Conservation (phyloP, 1,140 invertebrate genomes). For the Brachionus rotundiformis region DNA sequence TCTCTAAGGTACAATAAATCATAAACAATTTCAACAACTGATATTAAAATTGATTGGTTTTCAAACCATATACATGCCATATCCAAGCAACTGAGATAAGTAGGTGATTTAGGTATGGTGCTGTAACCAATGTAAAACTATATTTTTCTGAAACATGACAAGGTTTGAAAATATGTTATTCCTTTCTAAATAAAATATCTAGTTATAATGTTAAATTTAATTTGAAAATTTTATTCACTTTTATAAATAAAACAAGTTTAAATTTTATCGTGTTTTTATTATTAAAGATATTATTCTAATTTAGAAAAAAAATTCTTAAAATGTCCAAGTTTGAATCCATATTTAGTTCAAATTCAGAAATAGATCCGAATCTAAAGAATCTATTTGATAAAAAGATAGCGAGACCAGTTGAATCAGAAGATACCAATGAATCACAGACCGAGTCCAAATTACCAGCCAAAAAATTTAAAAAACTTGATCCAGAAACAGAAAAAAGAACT, state of each 20-base stretch:
- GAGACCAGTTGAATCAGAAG: background rate
- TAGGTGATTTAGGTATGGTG: too few species aligned
- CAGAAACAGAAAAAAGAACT: constrained; percentile 49
- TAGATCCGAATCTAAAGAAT: constrained; percentile 12
- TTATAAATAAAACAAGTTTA: background rate
- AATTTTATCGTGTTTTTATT: background rate
- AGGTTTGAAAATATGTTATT: too few species aligned
- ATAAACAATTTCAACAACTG: too few species aligned
- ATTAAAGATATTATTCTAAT: background rate
- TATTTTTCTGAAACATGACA: too few species aligned
- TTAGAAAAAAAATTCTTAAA: background rate
- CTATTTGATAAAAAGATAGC: constrained; percentile 30
- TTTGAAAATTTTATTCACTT: background rate
- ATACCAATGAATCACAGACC: background rate
- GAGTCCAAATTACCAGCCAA: background rate
- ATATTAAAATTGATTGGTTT: too few species aligned
- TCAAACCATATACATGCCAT: too few species aligned
- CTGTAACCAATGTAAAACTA: too few species aligned
- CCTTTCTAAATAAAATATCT: too few species aligned
- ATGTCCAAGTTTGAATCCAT: constrained; percentile 50
- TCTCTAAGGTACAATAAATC: too few species aligned
- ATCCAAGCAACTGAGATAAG: too few species aligned
- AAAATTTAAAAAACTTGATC: constrained; percentile 29
- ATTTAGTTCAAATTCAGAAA: constrained; percentile 28
- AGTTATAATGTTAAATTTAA: background rate